Evolutionary conservation across 2,797 vertebrate genomes (phyloP).

Genomic region (Scleropages formosus): DNA sequence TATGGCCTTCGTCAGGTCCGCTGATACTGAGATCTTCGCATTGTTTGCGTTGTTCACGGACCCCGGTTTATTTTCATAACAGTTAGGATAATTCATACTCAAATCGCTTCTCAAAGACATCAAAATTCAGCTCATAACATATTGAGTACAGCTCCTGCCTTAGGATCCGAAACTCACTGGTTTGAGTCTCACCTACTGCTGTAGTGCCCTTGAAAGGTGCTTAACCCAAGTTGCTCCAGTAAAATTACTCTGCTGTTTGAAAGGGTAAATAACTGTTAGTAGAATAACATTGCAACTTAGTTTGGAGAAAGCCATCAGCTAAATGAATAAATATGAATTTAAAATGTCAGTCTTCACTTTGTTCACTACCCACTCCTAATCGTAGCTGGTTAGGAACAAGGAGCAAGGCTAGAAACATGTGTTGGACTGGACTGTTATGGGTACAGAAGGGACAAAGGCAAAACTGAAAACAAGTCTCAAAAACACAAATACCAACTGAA

Average conservation of each 20-base stretch:
- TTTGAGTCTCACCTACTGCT: no score
- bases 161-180: no score
- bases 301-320: no score
- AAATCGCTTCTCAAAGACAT: conserved; percentile 39
- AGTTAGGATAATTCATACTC: conserved; percentile 40
- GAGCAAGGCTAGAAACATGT: conserved; percentile 72
- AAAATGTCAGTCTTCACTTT: neutral
- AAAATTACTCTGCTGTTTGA: no score
- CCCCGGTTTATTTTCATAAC: conserved; percentile 31
- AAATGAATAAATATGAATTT: no score
- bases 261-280: no score
- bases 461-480: conserved; percentile 51
- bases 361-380: conserved; percentile 49
- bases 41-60: neutral
- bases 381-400: conserved; percentile 56
- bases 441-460: conserved; percentile 44
- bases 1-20: neutral
- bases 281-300: no score
- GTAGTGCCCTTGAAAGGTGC: no score
- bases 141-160: conserved; percentile 14
- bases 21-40: neutral
- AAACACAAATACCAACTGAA: neutral
- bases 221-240: no score
- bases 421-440: conserved; percentile 60
- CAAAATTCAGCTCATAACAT: conserved; percentile 29